Evolutionary conservation across 2,113 vertebrate genomes (phyloP).

Genomic region (Clarias batrachus): DNA sequence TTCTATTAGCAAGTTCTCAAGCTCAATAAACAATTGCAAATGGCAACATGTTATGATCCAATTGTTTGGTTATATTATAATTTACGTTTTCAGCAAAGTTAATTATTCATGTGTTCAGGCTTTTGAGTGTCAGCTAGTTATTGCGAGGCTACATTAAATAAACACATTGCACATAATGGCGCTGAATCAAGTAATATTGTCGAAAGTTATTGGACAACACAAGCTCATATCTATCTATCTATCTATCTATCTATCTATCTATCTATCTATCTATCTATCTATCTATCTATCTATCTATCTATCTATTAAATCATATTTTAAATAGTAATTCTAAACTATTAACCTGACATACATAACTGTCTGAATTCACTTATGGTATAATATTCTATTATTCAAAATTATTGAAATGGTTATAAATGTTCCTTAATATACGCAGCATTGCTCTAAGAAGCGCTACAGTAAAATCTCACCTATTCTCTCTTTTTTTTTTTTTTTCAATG

Average conservation of each 20-base stretch:
- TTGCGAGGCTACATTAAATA: neutral
- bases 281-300: no score
- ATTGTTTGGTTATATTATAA: conserved; percentile 35
- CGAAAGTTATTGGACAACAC: conserved; percentile 17
- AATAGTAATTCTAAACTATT: neutral
- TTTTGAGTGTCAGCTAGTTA: conserved; percentile 14
- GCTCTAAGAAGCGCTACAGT: neutral
- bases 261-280: no score
- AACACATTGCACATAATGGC: neutral
- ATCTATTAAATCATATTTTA: neutral
- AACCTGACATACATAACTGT: neutral
- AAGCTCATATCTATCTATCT: neutral
- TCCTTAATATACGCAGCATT: neutral
- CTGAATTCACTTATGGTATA: neutral
- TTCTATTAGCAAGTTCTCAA: conserved; percentile 38
- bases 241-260: no score
- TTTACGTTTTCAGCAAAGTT: conserved; percentile 34
- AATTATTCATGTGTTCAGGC: conserved; percentile 3
- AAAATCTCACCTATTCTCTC: conserved; percentile 3
- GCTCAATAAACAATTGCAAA: conserved; percentile 4
- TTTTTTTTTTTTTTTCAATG: conserved; percentile 31
- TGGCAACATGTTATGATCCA: conserved; percentile 18
- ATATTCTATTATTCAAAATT: neutral
- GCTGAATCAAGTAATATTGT: neutral
- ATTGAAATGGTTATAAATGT: neutral